A percentile compares a stretch with the other conserved stretches of the same genome.
Conservation (phyloP, 1,140 invertebrate genomes). For the Portunus trituberculatus region DNA sequence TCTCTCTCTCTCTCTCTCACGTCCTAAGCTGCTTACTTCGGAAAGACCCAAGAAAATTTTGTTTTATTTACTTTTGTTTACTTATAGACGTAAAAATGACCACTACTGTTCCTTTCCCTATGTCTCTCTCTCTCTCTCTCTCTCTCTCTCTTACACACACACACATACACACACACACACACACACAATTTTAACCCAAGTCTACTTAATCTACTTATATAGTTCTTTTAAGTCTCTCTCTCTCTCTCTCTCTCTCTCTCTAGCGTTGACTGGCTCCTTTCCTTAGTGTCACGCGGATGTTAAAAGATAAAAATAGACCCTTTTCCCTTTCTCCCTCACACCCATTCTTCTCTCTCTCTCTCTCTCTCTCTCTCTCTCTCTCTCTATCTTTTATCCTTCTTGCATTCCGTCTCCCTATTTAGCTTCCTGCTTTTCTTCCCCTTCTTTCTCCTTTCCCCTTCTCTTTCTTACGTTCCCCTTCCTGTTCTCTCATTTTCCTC, state of each 20-base stretch:
- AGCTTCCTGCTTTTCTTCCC: neutral
- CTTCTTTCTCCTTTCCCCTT: neutral
- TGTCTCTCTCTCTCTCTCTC: too few species aligned
- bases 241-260: slow-evolving; percentile 31
- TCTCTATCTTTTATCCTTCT: neutral
- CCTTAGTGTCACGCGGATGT: neutral
- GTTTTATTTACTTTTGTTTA: too few species aligned
- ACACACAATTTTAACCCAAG: too few species aligned
- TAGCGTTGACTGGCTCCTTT: neutral
- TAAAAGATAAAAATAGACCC: neutral
- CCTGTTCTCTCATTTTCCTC: neutral
- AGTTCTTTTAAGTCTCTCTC: neutral
- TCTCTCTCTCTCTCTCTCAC: too few species aligned
- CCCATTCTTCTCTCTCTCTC: neutral
- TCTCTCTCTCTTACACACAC: too few species aligned
- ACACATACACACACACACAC: too few species aligned
- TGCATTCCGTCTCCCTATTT: neutral
- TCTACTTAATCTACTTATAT: too few species aligned
- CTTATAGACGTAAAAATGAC: too few species aligned
- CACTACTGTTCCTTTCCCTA: too few species aligned
- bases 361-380: slow-evolving; percentile 44
- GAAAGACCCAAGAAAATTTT: too few species aligned
- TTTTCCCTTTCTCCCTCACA: neutral
- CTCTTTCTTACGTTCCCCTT: neutral
- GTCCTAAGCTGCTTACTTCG: too few species aligned